phyloP scores from a whole-genome alignment of 2,888 invertebrate genomes.

The Linnaemya tessellans region DNA sequence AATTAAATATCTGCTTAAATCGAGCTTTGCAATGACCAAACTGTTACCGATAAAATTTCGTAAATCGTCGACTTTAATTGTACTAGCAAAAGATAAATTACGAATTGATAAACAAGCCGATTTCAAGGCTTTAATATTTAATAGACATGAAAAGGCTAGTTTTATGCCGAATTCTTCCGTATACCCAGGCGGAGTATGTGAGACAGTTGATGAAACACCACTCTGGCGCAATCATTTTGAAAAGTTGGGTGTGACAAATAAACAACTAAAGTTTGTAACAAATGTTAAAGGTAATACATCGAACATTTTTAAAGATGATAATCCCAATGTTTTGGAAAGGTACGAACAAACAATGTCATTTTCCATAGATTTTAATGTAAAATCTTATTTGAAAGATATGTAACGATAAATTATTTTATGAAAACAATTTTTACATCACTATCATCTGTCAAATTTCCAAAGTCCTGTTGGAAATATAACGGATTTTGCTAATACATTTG shows the following conservation, averaged over 20 bases:
- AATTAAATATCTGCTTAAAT: neutral
- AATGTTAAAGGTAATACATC: slow-evolving; percentile 39
- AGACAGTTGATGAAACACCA: slow-evolving; percentile 86
- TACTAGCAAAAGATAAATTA: slow-evolving; percentile 54
- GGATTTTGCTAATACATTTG: no score
- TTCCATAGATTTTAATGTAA: no score
- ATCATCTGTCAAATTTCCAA: no score
- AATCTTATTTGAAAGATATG: no score
- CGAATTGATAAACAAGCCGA: slow-evolving; percentile 25
- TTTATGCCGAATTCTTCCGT: slow-evolving; percentile 83
- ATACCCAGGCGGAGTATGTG: slow-evolving; percentile 92
- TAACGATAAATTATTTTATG: no score
- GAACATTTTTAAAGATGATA: slow-evolving; percentile 59
- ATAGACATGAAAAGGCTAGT: slow-evolving; percentile 62
- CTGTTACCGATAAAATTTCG: slow-evolving; percentile 43
- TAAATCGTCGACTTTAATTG: slow-evolving; percentile 61
- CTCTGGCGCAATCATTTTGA: slow-evolving; percentile 88
- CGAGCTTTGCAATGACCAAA: slow-evolving; percentile 29
- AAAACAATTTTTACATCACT: no score
- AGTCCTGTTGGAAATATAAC: no score
- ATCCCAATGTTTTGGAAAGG: slow-evolving; percentile 55
- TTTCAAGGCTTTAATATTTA: slow-evolving; percentile 66
- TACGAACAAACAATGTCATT: neutral
- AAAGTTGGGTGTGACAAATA: slow-evolving; percentile 85
- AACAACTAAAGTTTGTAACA: slow-evolving; percentile 83